phyloP scores from a whole-genome alignment of 2,113 vertebrate genomes.

The Eidolon helvum region DNA sequence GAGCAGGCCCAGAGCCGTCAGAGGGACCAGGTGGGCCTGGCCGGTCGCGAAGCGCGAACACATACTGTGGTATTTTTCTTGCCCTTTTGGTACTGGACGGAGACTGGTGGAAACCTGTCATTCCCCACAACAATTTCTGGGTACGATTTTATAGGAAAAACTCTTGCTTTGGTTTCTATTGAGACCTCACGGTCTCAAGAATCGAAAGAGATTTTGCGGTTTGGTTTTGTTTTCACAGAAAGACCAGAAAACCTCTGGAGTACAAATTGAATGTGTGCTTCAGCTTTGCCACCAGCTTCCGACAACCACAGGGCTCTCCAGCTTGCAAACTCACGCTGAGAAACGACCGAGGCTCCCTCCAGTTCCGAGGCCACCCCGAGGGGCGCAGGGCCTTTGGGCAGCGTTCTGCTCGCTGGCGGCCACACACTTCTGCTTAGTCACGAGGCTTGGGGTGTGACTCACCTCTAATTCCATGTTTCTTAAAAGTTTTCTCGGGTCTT shows the following conservation, averaged over 20 bases:
- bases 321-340: neutral
- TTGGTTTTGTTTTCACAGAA: constrained; percentile 63
- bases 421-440: neutral
- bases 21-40: neutral
- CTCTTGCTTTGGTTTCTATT: constrained; percentile 32
- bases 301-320: constrained; percentile 24
- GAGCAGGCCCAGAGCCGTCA: neutral
- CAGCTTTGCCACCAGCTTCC: neutral
- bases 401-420: neutral
- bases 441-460: constrained; percentile 16
- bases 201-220: constrained; percentile 49
- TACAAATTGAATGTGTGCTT: constrained; percentile 58
- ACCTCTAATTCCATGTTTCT: constrained; percentile 39
- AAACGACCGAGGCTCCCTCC: neutral
- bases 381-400: neutral
- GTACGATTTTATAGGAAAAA: constrained; percentile 2
- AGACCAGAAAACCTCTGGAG: constrained; percentile 25
- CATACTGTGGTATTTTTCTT: neutral
- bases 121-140: neutral
- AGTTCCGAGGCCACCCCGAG: no score
- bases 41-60: neutral
- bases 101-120: neutral
- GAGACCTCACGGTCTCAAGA: neutral
- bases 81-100: neutral
- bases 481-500: constrained; percentile 29